Conservation (phyloP, 2,797 vertebrate species). For the Darevskia mixta region DNA sequence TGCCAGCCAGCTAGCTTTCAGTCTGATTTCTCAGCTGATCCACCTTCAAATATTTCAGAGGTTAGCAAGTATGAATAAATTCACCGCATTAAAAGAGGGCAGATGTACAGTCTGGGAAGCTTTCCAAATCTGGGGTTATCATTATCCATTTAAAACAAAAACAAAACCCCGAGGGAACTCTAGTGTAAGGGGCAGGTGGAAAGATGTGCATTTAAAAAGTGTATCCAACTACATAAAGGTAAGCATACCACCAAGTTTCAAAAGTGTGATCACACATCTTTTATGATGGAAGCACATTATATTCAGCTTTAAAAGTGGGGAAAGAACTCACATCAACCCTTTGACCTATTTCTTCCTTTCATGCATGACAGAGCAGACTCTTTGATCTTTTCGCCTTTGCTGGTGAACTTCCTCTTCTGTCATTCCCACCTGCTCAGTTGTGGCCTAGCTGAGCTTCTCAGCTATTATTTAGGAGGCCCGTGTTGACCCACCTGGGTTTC, state of each 20-base stretch:
- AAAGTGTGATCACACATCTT: background rate
- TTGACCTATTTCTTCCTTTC: background rate
- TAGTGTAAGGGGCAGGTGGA: too few species aligned
- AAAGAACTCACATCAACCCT: background rate
- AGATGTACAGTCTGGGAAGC: constrained; percentile 20
- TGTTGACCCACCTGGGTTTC: background rate
- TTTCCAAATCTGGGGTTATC: background rate
- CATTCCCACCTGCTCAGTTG: background rate
- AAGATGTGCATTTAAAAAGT: background rate
- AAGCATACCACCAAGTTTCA: background rate
- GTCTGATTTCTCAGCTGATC: background rate
- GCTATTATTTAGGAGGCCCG: background rate
- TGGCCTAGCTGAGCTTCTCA: background rate
- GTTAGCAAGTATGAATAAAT: constrained; percentile 8
- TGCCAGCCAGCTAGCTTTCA: background rate
- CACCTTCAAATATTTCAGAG: background rate
- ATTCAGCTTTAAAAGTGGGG: background rate
- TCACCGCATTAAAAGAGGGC: constrained; percentile 1
- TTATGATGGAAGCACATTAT: background rate
- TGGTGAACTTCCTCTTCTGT: background rate
- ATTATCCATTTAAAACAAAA: background rate
- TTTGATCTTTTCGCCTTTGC: background rate
- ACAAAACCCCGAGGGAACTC: background rate
- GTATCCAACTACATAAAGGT: background rate
- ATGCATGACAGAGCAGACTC: background rate